Conservation (phyloP, 2,888 invertebrate genomes). For the Diplolepis rosae region DNA sequence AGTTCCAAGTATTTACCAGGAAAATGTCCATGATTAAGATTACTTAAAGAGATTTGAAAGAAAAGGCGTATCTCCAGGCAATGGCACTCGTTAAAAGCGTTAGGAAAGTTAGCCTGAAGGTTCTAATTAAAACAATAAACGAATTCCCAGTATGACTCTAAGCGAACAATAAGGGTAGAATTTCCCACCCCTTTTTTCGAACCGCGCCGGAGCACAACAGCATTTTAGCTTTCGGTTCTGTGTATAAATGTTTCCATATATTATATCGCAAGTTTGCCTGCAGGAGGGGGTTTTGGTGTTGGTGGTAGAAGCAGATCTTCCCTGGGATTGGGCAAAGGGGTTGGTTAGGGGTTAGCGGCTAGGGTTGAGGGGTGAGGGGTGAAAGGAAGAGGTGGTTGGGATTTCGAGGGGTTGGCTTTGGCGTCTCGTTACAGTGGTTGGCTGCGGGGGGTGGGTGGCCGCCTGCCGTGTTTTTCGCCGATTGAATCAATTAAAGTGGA, state of each 20-base stretch:
- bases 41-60: constrained; percentile 37
- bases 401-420: constrained; percentile 68
- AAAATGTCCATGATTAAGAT: too few species aligned
- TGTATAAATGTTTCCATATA: constrained; percentile 67
- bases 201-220: constrained; percentile 27
- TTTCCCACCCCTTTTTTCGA: constrained; percentile 28
- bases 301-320: constrained; percentile 31
- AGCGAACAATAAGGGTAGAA: constrained; percentile 34
- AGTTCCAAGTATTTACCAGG: too few species aligned
- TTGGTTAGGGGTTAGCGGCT: constrained; percentile 37
- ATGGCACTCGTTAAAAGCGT: constrained; percentile 45
- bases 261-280: constrained; percentile 52
- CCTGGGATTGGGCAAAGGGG: constrained; percentile 42
- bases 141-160: constrained; percentile 53
- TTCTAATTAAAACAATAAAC: constrained; percentile 71
- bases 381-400: constrained; percentile 54
- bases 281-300: constrained; percentile 12
- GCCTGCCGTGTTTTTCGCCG: constrained; percentile 72
- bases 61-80: constrained; percentile 42
- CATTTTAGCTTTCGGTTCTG: constrained; percentile 52
- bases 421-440: constrained; percentile 72
- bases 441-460: constrained; percentile 59
- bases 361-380: constrained; percentile 29
- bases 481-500: constrained; percentile 74
- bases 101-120: constrained; percentile 59